Evolutionary conservation across 2,888 invertebrate genomes (phyloP), one percentile per base, ranked within the genome.

Genomic region (Bugula neritina): DNA sequence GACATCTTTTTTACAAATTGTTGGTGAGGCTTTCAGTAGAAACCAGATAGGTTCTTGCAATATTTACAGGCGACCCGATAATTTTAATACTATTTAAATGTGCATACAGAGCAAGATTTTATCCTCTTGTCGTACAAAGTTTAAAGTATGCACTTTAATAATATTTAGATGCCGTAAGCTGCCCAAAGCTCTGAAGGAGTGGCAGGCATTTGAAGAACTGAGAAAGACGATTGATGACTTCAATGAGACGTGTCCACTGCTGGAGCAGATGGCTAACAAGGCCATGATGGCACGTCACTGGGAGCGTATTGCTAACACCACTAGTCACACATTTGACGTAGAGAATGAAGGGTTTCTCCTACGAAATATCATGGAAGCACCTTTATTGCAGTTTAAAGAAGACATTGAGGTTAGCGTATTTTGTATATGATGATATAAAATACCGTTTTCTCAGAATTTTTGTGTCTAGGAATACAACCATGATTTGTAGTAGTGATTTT

Each of bases 191-290:
- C 79, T 88, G 74, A 88, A 88, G 78, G 96, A 97, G 83, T 97
- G 97, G 96, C 95, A 96, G 1, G 97, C 97, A 0, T 97, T 94
- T 86, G 93, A 92, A 82, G 95, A 96, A 0, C 87, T 97, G 69
- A 94, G 96, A 83, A 93, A 94, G 81, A 97, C 94, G 0, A 94
- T 97, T 74, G 96, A 97, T 80, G 96, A 97, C 82, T 97, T 97
- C 85, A 96, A 95, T 83, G 97, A 97, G 82, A 95, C 95, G 90
- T 96, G 95, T 80, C 96, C 96, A 0, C 86, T 97, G 34, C 86
- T 97, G 75, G 97, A 97, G 83, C 86, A 97, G 78, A 97, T 97
- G 96, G 90, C 93, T 0, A 96, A 97, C 84, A 94, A 93, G 84
- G 95, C 96, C 0, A 96, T 97, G 96, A 94, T 95, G 85, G 90